phyloP scores from a whole-genome alignment of 2,797 vertebrate species.

The Sphenodon punctatus region DNA sequence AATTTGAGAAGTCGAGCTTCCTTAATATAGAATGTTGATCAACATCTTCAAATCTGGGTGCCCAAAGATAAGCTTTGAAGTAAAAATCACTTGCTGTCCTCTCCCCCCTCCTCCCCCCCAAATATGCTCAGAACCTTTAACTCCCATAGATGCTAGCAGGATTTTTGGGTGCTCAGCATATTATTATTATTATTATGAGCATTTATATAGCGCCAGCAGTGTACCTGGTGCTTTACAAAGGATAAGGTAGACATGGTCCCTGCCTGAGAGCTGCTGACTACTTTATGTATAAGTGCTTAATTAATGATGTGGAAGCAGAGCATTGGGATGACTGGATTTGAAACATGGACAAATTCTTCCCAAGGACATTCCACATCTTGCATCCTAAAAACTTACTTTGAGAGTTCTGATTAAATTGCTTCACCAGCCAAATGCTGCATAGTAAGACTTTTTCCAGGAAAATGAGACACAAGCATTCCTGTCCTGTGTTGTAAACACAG shows the following conservation, averaged over 20 bases:
- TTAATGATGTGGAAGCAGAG: neutral
- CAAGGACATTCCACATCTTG: neutral
- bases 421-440: neutral
- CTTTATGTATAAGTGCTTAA: neutral
- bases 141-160: neutral
- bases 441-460: neutral
- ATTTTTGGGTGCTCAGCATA: neutral
- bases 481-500: accelerated
- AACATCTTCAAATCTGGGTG: neutral
- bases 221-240: too few species aligned
- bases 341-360: neutral
- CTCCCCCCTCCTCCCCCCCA: too few species aligned
- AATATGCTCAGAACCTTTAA: neutral
- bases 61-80: neutral
- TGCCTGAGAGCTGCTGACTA: neutral
- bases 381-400: neutral
- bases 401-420: neutral
- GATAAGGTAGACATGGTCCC: too few species aligned
- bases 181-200: too few species aligned
- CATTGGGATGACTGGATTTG: neutral
- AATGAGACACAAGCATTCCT: neutral
- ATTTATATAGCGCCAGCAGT: too few species aligned
- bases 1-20: neutral
- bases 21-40: too few species aligned
- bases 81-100: neutral